These are phyloP conservation scores for Myathropa florea DNA, from an alignment of 2,888 invertebrate genomes.

Conservation along the genomic window DNA sequence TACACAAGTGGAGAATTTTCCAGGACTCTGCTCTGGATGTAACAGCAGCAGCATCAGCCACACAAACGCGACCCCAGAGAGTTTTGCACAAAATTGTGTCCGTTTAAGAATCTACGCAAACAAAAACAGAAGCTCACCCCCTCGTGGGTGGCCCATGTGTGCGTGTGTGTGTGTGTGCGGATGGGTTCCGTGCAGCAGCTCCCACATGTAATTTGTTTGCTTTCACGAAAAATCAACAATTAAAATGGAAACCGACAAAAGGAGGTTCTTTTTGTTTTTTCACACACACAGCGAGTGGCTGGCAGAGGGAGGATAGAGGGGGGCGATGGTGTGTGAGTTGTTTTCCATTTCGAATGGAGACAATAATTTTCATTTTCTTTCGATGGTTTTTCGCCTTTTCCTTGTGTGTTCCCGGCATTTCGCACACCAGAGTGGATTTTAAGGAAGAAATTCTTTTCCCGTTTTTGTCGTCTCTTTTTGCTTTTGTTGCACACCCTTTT, in stretches of 20 bases:
- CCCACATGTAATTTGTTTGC: conserved; percentile 65
- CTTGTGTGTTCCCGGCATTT: not conserved
- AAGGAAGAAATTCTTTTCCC: not conserved
- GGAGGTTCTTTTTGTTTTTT: conserved; percentile 31
- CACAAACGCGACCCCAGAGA: conserved; percentile 44
- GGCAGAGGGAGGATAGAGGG: too few relatives aligned
- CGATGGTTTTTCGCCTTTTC: not conserved
- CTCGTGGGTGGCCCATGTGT: not conserved
- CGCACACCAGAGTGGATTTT: not conserved
- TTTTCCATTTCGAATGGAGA: conserved; percentile 39
- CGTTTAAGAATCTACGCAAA: conserved; percentile 63
- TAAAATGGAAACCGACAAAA: conserved; percentile 69
- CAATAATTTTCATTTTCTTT: conserved; percentile 33
- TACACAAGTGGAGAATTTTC: not conserved
- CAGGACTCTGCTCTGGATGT: conserved; percentile 16
- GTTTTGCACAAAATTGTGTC: conserved; percentile 56
- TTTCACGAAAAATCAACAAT: conserved; percentile 68
- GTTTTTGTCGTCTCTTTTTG: not conserved
- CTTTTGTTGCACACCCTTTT: conserved; percentile 5
- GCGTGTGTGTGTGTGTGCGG: conserved; percentile 10
- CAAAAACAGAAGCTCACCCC: conserved; percentile 33
- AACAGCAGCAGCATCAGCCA: conserved; percentile 2
- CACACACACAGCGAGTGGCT: not conserved
- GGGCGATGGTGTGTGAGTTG: too few relatives aligned
- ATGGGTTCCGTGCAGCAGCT: too few relatives aligned